Evolutionary conservation across 2,113 vertebrate genomes (phyloP), one percentile per base, ranked within the genome.

Genomic region (Myrmophylax atrothorax): DNA sequence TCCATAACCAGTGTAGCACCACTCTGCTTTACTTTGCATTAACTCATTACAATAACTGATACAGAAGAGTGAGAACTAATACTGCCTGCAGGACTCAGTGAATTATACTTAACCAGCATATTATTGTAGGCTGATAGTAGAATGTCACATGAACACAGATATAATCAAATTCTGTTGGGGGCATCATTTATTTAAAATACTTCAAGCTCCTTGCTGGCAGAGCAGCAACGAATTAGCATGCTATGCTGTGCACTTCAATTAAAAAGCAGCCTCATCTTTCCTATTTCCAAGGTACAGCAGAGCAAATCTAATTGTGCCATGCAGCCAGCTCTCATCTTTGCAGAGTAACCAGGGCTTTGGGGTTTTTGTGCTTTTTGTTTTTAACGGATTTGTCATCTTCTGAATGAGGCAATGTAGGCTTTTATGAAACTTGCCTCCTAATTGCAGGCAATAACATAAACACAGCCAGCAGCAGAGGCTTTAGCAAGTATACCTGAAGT

Each of bases 141-240:
- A 88, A 88, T 92, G 85, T 68, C 93, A 94, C 86, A 94, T 68
- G 90, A 95, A 95, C 85, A 92, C 40, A 84, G 83, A 96, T 72
- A 96, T 93, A 97, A 96, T 96, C 83, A 89, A 92, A 96, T 96
- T 90, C 85, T 95, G 94, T 95, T 97, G 92, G 90, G 85, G 92
- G 79, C 93, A 93, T 93, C 93, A 94, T 96, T 94, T 95, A 95
- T 97, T 92, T 94, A 88, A 93, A 90, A 96, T 95, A 97, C 87
- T 96, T 96, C 60, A 81, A 97, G 92, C 85, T 96, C 69, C 96
- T 95, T 89, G 90, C 92, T 95, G 92, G 93, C 93, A 96, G 86
- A 95, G 85, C 76, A 89, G 40, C 79, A 89, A 93, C 6, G 2
- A 95, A 96, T 97, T 96, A 96, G 84, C 60, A 86, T 90, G 92